Evolutionary conservation across 2,888 invertebrate genomes (phyloP).

Genomic region (Pantelozetes paolii): DNA sequence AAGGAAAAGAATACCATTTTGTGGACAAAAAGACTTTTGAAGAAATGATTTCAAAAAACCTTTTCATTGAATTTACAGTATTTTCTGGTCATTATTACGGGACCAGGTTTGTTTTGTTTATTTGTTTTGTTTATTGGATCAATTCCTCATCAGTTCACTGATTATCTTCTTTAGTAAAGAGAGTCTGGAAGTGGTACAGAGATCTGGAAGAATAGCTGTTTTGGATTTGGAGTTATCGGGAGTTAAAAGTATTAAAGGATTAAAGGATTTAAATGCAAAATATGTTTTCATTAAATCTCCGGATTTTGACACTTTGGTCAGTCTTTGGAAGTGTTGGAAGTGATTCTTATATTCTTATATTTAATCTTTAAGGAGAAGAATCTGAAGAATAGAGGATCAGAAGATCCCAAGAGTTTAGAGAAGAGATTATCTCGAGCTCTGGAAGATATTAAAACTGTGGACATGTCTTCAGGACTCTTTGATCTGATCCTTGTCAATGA

Average conservation of each 20-base stretch:
- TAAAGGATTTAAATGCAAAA: conserved; percentile 72
- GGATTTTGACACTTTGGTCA: conserved; percentile 49
- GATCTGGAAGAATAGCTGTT: conserved; percentile 80
- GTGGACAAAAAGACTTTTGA: conserved; percentile 70
- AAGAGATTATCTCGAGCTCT: conserved; percentile 11
- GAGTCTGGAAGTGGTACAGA: conserved; percentile 58
- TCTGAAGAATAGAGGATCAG: conserved; percentile 35
- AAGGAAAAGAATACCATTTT: conserved; percentile 75
- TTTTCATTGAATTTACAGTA: conserved; percentile 83
- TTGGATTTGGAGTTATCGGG: conserved; percentile 93
- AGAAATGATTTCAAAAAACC: conserved; percentile 66
- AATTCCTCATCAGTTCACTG: background rate
- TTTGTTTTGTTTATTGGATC: too few relatives aligned
- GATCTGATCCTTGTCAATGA: conserved; percentile 35
- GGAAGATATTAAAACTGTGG: conserved; percentile 36
- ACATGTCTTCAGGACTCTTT: conserved; percentile 11
- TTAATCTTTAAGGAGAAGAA: conserved; percentile 31
- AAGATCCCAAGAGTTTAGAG: conserved; percentile 14
- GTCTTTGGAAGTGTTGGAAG: background rate
- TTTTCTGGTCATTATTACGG: conserved; percentile 94
- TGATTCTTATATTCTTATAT: background rate
- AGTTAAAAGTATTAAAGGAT: conserved; percentile 75
- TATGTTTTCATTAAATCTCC: conserved; percentile 89
- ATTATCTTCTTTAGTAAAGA: background rate
- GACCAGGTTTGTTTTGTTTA: conserved; percentile 75